These are phyloP conservation scores for Epizoanthus illoricatus DNA, from an alignment of 92 coral and sea anemone genomes.

Conservation along the genomic window DNA sequence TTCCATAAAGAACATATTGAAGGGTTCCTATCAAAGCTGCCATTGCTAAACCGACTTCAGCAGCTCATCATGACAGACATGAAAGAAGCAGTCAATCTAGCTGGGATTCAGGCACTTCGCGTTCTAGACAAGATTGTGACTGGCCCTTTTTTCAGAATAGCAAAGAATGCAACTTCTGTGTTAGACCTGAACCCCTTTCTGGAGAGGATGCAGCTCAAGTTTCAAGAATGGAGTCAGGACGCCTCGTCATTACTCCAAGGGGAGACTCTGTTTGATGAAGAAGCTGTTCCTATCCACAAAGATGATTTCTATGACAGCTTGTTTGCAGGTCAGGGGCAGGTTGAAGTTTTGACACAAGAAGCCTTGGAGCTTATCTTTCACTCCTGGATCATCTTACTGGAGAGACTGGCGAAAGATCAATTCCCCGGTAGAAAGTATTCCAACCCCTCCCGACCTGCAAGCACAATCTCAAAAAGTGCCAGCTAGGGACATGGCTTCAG, in stretches of 20 bases:
- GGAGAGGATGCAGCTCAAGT: constrained; percentile 40
- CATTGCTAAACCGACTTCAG: constrained; percentile 31
- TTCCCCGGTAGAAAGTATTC: constrained; percentile 39
- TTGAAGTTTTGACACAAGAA: constrained; percentile 50
- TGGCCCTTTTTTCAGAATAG: constrained; percentile 41
- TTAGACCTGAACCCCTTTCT: constrained; percentile 44
- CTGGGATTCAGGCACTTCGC: constrained; percentile 39
- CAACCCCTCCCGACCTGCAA: constrained; percentile 28
- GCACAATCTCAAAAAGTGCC: constrained; percentile 39
- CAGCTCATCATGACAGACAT: constrained; percentile 38
- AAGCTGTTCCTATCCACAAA: constrained; percentile 37
- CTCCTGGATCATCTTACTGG: constrained; percentile 49
- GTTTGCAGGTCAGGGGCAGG: constrained; percentile 34
- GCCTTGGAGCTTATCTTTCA: constrained; percentile 44
- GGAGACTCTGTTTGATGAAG: constrained; percentile 43
- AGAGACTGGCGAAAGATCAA: not conserved
- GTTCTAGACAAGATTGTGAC: constrained; percentile 42
- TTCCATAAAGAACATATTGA: constrained; percentile 39
- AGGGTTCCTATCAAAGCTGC: constrained; percentile 40
- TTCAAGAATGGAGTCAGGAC: constrained; percentile 48
- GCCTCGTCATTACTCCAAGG: constrained; percentile 46
- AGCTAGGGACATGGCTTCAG: constrained; percentile 43
- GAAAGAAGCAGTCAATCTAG: constrained; percentile 36
- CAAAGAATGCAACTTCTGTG: constrained; percentile 32
- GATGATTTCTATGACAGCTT: constrained; percentile 34